phyloP scores from a whole-genome alignment of 2,888 invertebrate species.

The Matsumyia berberina region DNA sequence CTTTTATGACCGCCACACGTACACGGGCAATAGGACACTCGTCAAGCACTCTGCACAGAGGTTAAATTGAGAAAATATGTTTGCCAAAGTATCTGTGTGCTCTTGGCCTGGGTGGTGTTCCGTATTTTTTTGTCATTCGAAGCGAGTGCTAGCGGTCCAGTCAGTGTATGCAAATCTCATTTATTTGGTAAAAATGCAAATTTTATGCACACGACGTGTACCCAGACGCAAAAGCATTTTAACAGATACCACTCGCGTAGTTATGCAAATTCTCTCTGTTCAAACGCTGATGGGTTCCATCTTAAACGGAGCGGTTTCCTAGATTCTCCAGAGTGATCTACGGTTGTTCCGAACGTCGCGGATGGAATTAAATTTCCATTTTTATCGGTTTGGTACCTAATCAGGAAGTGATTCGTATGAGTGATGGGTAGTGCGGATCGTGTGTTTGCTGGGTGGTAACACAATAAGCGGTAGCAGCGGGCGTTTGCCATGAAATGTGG shows the following conservation, averaged over 20 bases:
- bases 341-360: slow-evolving; percentile 59
- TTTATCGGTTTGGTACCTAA: slow-evolving; percentile 70
- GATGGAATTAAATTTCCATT: slow-evolving; percentile 70
- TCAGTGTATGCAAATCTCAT: slow-evolving; percentile 69
- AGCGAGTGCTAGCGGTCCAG: slow-evolving; percentile 38
- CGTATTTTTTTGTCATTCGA: slow-evolving; percentile 68
- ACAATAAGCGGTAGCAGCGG: not conserved
- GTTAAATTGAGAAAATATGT: slow-evolving; percentile 76
- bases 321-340: slow-evolving; percentile 63
- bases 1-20: slow-evolving; percentile 71
- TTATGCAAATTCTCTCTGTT: slow-evolving; percentile 70
- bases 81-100: slow-evolving; percentile 18
- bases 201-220: slow-evolving; percentile 70
- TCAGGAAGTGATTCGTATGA: slow-evolving; percentile 76
- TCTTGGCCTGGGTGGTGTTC: slow-evolving; percentile 27
- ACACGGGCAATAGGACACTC: not conserved
- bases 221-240: slow-evolving; percentile 31
- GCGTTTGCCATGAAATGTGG: slow-evolving; percentile 3
- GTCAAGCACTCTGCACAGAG: slow-evolving; percentile 55
- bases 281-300: slow-evolving; percentile 61
- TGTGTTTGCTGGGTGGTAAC: not conserved
- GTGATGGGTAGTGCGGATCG: slow-evolving; percentile 69
- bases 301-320: slow-evolving; percentile 33
- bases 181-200: slow-evolving; percentile 75
- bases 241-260: slow-evolving; percentile 24